Percentiles rank a stretch among this genome's conserved stretches.
Evolutionary conservation across 2,113 vertebrate species (phyloP).

Genomic region (Potamarius usumacintae): DNA sequence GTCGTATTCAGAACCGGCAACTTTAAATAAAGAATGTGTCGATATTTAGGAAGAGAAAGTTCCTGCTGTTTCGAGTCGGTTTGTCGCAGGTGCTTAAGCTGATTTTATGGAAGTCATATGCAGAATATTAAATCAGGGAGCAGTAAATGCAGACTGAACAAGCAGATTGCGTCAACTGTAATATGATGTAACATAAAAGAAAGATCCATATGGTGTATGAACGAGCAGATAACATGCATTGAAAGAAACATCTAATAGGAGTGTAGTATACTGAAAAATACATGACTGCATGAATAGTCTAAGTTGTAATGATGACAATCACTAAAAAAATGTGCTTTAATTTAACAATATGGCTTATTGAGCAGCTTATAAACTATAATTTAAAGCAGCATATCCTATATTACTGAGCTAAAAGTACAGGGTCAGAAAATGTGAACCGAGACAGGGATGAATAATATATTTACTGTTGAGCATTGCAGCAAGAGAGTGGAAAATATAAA

Average conservation of each 20-base stretch:
- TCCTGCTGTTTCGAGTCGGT: not conserved
- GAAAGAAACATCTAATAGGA: not conserved
- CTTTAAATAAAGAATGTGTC: not conserved
- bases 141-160: not conserved
- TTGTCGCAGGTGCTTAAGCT: not conserved
- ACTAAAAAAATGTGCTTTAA: not conserved
- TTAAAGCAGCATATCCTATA: not conserved
- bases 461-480: not conserved
- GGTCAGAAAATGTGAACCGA: not conserved
- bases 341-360: not conserved
- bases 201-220: not conserved
- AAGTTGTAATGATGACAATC: not conserved
- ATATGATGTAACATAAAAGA: not conserved
- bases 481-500: not conserved
- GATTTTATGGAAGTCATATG: not conserved
- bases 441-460: not conserved
- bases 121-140: not conserved
- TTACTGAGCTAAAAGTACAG: not conserved
- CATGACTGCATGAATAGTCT: not conserved
- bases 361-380: not conserved
- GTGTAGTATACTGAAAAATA: not conserved
- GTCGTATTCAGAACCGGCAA: not conserved
- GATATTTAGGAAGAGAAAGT: not conserved
- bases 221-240: not conserved
- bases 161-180: not conserved